phyloP scores from a whole-genome alignment of 1,140 invertebrate species.

The Euwallacea similis region DNA sequence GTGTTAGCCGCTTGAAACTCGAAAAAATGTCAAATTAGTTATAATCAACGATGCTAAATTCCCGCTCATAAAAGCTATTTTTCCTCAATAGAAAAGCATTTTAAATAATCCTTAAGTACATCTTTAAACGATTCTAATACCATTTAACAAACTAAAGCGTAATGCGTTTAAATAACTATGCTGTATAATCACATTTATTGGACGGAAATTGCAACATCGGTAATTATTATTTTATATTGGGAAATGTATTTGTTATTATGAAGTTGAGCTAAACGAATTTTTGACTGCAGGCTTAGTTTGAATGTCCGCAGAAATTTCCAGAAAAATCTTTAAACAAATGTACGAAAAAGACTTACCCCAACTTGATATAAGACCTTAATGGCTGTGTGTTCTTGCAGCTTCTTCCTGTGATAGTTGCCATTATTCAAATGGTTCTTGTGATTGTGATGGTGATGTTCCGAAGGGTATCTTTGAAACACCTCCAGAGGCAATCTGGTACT shows the following conservation, averaged over 20 bases:
- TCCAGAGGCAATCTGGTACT: slow-evolving; percentile 47
- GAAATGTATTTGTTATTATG: slow-evolving; percentile 7
- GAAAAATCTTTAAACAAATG: background rate
- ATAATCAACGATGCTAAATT: no score
- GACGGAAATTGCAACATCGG: slow-evolving; percentile 20
- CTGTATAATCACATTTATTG: slow-evolving; percentile 2
- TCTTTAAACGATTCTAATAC: no score
- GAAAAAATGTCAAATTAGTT: no score
- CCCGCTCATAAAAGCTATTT: no score
- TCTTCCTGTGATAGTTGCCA: slow-evolving; percentile 41
- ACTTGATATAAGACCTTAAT: slow-evolving; percentile 50
- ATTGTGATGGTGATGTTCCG: slow-evolving; percentile 44
- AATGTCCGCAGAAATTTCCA: slow-evolving; percentile 9
- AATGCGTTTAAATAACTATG: no score
- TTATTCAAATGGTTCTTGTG: slow-evolving; percentile 41
- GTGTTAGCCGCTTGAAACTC: no score
- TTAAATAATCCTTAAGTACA: no score
- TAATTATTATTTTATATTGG: slow-evolving; percentile 22
- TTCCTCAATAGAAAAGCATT: no score
- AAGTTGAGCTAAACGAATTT: background rate
- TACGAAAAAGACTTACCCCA: slow-evolving; percentile 45
- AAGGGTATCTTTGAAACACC: slow-evolving; percentile 47
- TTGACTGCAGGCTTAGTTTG: slow-evolving; percentile 24
- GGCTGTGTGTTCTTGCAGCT: slow-evolving; percentile 37
- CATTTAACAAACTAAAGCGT: no score